Evolutionary conservation across 2,113 vertebrate species (phyloP), one percentile per base, ranked within the genome.

Genomic region (Chaetura pelagica): DNA sequence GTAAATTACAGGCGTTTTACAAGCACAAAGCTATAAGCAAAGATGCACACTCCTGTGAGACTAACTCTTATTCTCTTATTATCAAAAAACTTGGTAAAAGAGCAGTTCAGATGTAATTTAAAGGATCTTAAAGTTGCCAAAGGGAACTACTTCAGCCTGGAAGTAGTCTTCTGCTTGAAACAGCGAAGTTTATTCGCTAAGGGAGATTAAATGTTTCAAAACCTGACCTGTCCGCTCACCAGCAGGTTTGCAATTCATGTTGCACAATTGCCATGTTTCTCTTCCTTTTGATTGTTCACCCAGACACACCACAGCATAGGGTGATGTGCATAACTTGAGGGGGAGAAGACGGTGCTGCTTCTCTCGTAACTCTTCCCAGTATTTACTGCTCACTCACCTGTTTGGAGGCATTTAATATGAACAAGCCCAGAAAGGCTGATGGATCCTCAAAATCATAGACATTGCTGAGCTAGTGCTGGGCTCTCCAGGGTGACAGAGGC

Each of bases 201-300:
- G 42, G 29, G 68, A 58, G 40, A 16, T 15, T 4, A 61, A 22
- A 23, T 20, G 22, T n/a, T 4, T 26, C 46, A 34, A 22, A 15
- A 54, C 3, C 34, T 11, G 14, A 10, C 9, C 13, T n/a, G 49
- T 35, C 38, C 0, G 0, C 13, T 44, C 15, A 51, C 7, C 13
- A 0, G 0, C 0, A 7, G 16, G 18, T 54, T 34, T 46, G 34
- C 22, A 18, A 29, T 44, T 74, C 9, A 2, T 42, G 19, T 66
- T 46, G 42, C 23, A 21, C 24, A 54, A 5, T 29, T 0, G 0
- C 10, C 0, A 0, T 4, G 3, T 18, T 93, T 46, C 55, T 44
- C 3, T 24, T 77, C 23, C 40, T 77, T 80, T 77, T 46, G 26
- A 15, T 46, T 84, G 11, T 84, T 71, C 12, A 20, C 15, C 1